Evolutionary conservation across 2,113 vertebrate genomes (phyloP), one percentile per base, ranked within the genome.

Genomic region (Spea multiplicata): DNA sequence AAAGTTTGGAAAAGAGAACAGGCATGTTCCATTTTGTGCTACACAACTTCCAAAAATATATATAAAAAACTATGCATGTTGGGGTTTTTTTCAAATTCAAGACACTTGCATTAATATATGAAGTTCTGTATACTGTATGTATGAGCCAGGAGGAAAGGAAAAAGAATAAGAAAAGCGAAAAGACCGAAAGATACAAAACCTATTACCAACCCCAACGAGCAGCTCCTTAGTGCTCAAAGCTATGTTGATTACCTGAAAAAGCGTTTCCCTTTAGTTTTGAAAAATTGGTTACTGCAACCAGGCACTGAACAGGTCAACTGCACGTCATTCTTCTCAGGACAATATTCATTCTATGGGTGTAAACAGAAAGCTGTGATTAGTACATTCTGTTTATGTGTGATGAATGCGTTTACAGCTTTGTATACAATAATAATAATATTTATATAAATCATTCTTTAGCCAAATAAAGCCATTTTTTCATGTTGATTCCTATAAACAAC

Each of bases 211-310:
- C 3, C 5, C 13, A 12, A 61, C 6, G 13, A 5, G 17, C 59
- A 16, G 59, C 14, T 62, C 17, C 14, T 16, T 62, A n/a, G 5
- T 14, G 59, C 14, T 3, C 17, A n/a, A n/a, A 2, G 1, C 13
- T 62, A 62, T 16, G 17, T 47, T 44, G 5, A 6, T 71, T 73
- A 79, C 76, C 76, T 79, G 70, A 79, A 79, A 49, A 79, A 79
- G 10, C 8, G 14, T 30, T 79, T 71, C 10, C 57, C 61, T n/a
- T 69, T 46, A 12, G 61, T 70, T 45, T 79, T 52, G 49, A 17
- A 73, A 48, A 10, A 17, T 2, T 49, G 10, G 8, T 73, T 79
- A 57, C 12, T 57, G 61, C 76, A 79, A 30, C 50, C 57, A 45
- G 17, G 6, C 5, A 61, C 76, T 16, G 61, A 61, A 46, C 76